Base-by-base conservation (phyloP, 2,888 invertebrate genomes). In the Tromatobia lineatoria region DNA sequence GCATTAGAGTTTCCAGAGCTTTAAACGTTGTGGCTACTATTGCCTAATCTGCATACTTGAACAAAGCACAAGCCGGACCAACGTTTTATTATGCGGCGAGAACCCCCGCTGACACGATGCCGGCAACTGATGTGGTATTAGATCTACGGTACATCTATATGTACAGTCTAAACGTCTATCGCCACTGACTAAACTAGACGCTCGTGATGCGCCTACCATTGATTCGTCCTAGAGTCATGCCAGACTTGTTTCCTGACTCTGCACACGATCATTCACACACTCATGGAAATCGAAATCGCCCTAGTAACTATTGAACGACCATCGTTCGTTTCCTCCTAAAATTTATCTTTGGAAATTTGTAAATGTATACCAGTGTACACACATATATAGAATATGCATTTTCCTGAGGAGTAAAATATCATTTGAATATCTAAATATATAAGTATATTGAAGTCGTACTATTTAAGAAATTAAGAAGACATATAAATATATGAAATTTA, bases 11-110 rank as follows among this genome's bases (percentile, higher is more conserved):
- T 64, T 64, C 78, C 75, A 71, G 81, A 66, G 34, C 74, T 81
- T 78, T 79, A 81, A 79, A 85, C 78, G 78, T 71, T 50, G 69
- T 57, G 57, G 77, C 23, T 67, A 38, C 20, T 38, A 29, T 85
- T 71, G 81, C 75, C 75, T 66, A 81, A 81, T 85, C 45, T 85
- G 81, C 78, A 85, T 85, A 79, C 59, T 85, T 75, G 78, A 85
- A 79, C 82, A 61, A 76, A 76, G 81, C 42, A 71, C 45, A 50
- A 76, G 81, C 78, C 71, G 66, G 81, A 70, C 74, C 66, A 71
- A 34, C 77, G 64, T 80, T 83, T 77, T 83, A 84, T 75, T 66
- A 66, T 59, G 54, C 70, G 42, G 45, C 54, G 77, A 77, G 80
- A 75, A 70, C 50, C 52, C 66, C 57, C 80, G 80, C 69, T 69